These are phyloP conservation scores for Nannospalax galili DNA, from an alignment of 2,113 vertebrate genomes.

Conservation along the genomic window DNA sequence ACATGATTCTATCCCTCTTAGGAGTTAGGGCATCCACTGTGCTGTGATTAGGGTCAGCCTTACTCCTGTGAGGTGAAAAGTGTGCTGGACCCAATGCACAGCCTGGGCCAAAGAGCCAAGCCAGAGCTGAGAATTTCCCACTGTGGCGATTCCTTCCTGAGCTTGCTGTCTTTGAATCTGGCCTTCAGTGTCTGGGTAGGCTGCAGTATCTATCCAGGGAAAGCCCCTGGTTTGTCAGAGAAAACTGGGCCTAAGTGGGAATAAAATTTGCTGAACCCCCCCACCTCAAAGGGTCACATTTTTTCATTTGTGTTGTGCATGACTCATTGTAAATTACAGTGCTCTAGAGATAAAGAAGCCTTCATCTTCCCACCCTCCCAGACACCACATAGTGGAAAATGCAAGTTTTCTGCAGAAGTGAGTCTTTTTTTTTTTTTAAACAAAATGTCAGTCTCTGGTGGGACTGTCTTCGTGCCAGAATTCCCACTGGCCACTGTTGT, in stretches of 20 bases:
- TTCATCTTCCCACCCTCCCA: constrained; percentile 72
- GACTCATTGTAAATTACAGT: constrained; percentile 80
- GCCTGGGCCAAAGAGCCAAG: neutral
- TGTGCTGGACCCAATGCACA: neutral
- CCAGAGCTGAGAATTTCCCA: neutral
- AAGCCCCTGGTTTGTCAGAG: constrained; percentile 60
- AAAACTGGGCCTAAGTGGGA: constrained; percentile 57
- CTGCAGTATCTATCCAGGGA: neutral
- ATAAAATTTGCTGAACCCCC: constrained; percentile 73
- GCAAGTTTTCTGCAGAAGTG: constrained; percentile 75
- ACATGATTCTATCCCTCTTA: neutral
- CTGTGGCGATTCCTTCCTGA: neutral
- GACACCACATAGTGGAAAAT: constrained; percentile 75
- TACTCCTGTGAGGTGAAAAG: neutral
- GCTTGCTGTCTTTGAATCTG: neutral
- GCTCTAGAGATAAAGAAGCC: constrained; percentile 64
- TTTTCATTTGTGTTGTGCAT: constrained; percentile 71
- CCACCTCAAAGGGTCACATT: constrained; percentile 60
- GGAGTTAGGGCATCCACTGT: neutral
- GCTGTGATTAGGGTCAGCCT: neutral
- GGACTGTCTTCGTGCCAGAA: constrained; percentile 75
- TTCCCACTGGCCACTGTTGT: constrained; percentile 70
- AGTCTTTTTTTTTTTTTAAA: constrained; percentile 28
- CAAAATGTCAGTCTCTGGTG: constrained; percentile 71
- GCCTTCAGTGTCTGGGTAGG: neutral